Evolutionary conservation across 2,113 vertebrate genomes (phyloP), one percentile per base, ranked within the genome.

Genomic region (Cairina moschata): DNA sequence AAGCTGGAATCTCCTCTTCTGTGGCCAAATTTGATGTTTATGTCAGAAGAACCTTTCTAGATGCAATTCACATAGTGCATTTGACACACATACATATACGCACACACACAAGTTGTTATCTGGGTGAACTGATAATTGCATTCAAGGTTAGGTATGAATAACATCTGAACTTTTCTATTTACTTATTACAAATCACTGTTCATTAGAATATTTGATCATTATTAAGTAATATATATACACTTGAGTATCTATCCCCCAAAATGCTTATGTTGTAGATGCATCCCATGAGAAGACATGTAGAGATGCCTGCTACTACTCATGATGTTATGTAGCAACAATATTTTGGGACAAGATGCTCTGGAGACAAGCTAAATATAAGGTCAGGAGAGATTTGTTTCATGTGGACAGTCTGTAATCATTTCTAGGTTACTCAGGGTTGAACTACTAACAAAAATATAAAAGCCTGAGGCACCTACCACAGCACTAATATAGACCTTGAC

Each of bases 361-460:
- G 32, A 20, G 36, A 60, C 31, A 71, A 73, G 21, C 13, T 66
- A 46, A 90, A 72, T 65, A 58, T 94, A 65, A n/a, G 36, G 34
- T 68, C 71, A 80, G 23, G 52, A 44, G 40, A 69, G 40, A 69
- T 73, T 66, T 60, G 31, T 52, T 92, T 73, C 65, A 25, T 50
- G 46, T 29, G n/a, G 69, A 83, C 17, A 63, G 17, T 40, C 12
- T 91, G 21, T 73, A 93, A 90, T 75, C 18, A 88, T 46, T 94
- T 78, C 13, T 50, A 55, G 36, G 91, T 89, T 66, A 34, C 34
- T 63, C 6, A 28, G n/a, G 7, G 20, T 10, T 91, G 56, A 91
- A 91, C 82, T n/a, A 34, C 29, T 83, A 88, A 83, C 32, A 77
- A 84, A 90, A 92, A 92, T 73, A 20, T 67, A 38, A 83, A 90